These are phyloP conservation scores for Tokudaia muenninki DNA, from an alignment of 2,797 vertebrate species.

Conservation along the genomic window DNA sequence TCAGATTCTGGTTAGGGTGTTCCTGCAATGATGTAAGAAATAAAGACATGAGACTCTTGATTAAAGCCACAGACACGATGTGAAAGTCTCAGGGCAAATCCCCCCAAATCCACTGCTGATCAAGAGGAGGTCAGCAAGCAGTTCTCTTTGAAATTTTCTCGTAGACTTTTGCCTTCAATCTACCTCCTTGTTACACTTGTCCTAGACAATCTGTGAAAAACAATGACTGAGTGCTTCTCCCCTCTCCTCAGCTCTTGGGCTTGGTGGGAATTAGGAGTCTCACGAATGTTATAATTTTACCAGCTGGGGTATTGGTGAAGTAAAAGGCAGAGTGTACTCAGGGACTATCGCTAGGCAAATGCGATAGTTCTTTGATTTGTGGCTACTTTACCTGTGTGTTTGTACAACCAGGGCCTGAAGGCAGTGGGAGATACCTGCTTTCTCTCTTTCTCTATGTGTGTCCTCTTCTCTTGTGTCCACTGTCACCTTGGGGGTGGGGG, in stretches of 20 bases:
- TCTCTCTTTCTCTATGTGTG: neutral
- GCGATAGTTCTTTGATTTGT: conserved; percentile 58
- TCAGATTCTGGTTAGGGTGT: conserved; percentile 43
- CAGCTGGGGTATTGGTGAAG: conserved; percentile 23
- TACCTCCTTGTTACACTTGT: neutral
- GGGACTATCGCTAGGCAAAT: conserved; percentile 54
- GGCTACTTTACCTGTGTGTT: conserved; percentile 37
- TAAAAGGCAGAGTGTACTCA: conserved; percentile 32
- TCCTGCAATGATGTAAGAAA: neutral
- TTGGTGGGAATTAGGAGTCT: conserved; percentile 16
- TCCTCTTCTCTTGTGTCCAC: neutral
- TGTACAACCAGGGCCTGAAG: neutral
- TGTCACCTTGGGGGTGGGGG: conserved; percentile 48
- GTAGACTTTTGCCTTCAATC: neutral
- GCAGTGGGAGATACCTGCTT: neutral
- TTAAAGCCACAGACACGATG: conserved; percentile 22
- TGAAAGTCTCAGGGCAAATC: neutral
- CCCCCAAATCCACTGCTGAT: neutral
- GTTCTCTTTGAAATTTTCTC: conserved; percentile 34
- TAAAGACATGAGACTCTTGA: conserved; percentile 60
- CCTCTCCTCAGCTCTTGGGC: neutral
- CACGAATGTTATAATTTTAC: conserved; percentile 62
- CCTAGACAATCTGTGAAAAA: neutral
- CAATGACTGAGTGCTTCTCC: neutral
- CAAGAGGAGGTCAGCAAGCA: neutral